Evolutionary conservation across 1,140 invertebrate genomes (phyloP), one percentile per base, ranked within the genome.

Genomic region (Bombus waltoni): DNA sequence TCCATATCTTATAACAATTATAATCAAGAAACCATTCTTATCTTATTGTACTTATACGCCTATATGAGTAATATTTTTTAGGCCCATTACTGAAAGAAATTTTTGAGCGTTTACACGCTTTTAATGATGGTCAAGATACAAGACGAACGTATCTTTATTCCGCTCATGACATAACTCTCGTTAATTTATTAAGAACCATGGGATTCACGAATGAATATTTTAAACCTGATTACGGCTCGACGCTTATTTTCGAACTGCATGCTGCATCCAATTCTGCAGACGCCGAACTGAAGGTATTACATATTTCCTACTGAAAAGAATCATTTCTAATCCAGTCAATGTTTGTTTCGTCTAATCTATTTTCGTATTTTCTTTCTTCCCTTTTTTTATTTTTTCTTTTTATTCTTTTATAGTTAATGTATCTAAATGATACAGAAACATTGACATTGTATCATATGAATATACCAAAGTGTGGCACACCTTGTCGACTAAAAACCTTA

Each of bases 111-210:
- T 95, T 96, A 94, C 87, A 92, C 75, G 81, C 90, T 8, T 88
- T 83, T 66, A 83, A 89, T 9, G 89, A 91, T 38, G 92, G 91
- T 15, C 91, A 92, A 72, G 86, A 95, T 8, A 89, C 94, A 74
- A 94, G 95, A 42, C 96, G 96, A 89, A 94, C 97, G 78, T 96
- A 96, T 89, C 92, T 97, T 18, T 98, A 97, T 93, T 96, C 97
- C 0, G 97, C 95, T 0, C 97, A 98, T 91, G 97, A 98, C 92
- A 94, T 97, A 4, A 97, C 97, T 0, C 91, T 98, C n/a, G 97
- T 98, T 0, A 96, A 96, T 89, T 89, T 97, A 11, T 95, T 97
- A 94, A 95, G 97, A 83, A 95, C 97, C 0, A 95, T 98, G 88
- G 97, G 97, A 13, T 96, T 97, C 84, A 93, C 95, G 0, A 96